A percentile compares a stretch with the other conserved stretches of the same genome.
These are phyloP conservation scores for Actinemys pallida DNA, from an alignment of 2,113 vertebrate species.

Conservation along the genomic window DNA sequence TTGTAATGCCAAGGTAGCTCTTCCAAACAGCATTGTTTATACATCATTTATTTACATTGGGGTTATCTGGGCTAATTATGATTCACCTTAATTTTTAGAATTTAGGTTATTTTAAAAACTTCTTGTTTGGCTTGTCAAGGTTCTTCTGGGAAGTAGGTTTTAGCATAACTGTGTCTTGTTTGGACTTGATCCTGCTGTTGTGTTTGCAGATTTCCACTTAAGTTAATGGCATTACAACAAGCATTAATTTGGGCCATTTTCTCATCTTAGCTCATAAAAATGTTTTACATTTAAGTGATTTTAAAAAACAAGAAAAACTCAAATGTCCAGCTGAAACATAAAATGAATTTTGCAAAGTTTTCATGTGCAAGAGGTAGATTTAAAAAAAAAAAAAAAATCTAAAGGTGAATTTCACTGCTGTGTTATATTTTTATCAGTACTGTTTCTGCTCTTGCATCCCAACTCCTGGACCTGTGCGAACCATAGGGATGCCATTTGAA, in stretches of 20 bases:
- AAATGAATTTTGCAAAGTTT: background rate
- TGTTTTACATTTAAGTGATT: background rate
- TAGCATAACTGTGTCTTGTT: background rate
- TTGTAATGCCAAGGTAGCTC: background rate
- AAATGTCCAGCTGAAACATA: background rate
- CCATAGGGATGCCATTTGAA: background rate
- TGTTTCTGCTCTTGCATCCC: slow-evolving; percentile 28
- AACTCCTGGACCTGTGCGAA: slow-evolving; percentile 18
- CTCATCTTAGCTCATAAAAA: background rate
- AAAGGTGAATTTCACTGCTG: background rate
- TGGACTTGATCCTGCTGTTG: background rate
- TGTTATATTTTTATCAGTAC: background rate
- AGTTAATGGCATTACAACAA: background rate
- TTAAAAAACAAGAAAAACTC: background rate
- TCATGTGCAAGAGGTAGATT: background rate
- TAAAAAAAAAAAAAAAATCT: background rate
- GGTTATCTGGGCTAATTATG: background rate
- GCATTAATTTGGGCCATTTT: background rate
- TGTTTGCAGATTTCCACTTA: background rate
- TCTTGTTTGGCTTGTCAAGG: background rate
- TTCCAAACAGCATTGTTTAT: background rate
- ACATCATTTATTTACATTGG: background rate
- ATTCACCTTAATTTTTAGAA: background rate
- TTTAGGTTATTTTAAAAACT: background rate
- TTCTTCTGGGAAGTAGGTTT: background rate